A percentile compares a stretch with the other conserved stretches of the same genome.
These are phyloP conservation scores for Ambastaia sidthimunki DNA, from an alignment of 2,797 vertebrate genomes.

Conservation along the genomic window DNA sequence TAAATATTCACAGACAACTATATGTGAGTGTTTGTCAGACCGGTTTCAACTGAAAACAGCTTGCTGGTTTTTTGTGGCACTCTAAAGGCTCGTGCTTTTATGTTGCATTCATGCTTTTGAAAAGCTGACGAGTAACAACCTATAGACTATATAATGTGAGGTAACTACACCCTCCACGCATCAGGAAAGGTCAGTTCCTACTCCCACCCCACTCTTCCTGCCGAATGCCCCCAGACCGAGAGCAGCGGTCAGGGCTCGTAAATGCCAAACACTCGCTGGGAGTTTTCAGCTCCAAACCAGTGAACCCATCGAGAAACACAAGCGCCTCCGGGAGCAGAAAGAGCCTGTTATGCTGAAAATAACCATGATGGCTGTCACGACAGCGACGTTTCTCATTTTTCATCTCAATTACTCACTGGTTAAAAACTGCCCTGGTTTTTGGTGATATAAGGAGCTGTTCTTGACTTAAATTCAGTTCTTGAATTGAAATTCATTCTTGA, in stretches of 20 bases:
- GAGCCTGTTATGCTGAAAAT: constrained; percentile 50
- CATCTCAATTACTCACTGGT: constrained; percentile 11
- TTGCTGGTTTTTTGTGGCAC: background rate
- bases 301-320: constrained; percentile 46
- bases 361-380: constrained; percentile 2
- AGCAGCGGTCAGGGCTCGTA: constrained; percentile 20
- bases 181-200: constrained; percentile 34
- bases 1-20: no score
- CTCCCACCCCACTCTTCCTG: constrained; percentile 14
- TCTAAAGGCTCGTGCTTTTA: background rate
- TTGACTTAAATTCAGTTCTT: background rate
- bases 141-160: constrained; percentile 44
- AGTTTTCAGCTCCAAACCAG: constrained; percentile 41
- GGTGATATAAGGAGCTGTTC: background rate
- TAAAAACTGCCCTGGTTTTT: background rate
- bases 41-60: background rate
- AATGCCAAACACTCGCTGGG: constrained; percentile 42
- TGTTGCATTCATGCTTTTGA: constrained; percentile 8
- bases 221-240: constrained; percentile 4
- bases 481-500: no score
- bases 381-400: constrained; percentile 27
- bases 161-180: constrained; percentile 30
- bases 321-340: constrained; percentile 26
- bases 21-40: no score
- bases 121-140: constrained; percentile 33